phyloP scores from a whole-genome alignment of 2,113 vertebrate species.

The Bungarus multicinctus region DNA sequence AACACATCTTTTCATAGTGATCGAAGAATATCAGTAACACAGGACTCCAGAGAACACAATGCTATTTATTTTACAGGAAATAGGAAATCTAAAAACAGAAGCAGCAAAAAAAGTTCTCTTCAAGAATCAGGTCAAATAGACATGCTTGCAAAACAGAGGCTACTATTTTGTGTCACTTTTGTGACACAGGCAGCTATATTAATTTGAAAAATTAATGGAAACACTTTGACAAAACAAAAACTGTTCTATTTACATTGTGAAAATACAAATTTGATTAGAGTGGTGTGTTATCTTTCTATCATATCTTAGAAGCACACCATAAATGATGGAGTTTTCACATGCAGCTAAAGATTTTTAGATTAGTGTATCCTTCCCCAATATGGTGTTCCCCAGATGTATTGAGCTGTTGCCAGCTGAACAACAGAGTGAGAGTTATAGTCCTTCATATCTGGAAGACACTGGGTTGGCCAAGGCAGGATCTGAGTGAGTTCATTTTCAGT shows the following conservation, averaged over 20 bases:
- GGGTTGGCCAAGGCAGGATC: not conserved
- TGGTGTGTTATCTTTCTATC: not conserved
- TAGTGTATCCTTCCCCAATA: not conserved
- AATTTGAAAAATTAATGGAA: not conserved
- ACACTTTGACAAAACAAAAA: not conserved
- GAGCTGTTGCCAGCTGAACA: not conserved
- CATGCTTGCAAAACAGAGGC: slow-evolving; percentile 34
- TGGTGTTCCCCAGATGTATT: not conserved
- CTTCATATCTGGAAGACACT: not conserved
- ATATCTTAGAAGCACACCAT: not conserved
- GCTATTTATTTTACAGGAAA: slow-evolving; percentile 54
- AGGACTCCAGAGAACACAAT: slow-evolving; percentile 49
- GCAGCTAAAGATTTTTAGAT: not conserved
- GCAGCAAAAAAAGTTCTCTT: slow-evolving; percentile 56
- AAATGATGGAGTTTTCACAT: not conserved
- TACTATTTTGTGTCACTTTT: slow-evolving; percentile 38
- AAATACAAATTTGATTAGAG: not conserved
- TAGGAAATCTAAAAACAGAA: slow-evolving; percentile 58
- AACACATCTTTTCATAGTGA: slow-evolving; percentile 42
- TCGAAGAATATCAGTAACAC: slow-evolving; percentile 59
- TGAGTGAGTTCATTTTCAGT: slow-evolving; percentile 42
- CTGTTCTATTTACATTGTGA: not conserved
- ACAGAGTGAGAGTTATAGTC: not conserved
- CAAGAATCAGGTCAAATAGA: slow-evolving; percentile 64
- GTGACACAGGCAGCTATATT: not conserved